Evolutionary conservation across 2,888 invertebrate genomes (phyloP), one percentile per base, ranked within the genome.

Genomic region (Ormyrus nitidulus): DNA sequence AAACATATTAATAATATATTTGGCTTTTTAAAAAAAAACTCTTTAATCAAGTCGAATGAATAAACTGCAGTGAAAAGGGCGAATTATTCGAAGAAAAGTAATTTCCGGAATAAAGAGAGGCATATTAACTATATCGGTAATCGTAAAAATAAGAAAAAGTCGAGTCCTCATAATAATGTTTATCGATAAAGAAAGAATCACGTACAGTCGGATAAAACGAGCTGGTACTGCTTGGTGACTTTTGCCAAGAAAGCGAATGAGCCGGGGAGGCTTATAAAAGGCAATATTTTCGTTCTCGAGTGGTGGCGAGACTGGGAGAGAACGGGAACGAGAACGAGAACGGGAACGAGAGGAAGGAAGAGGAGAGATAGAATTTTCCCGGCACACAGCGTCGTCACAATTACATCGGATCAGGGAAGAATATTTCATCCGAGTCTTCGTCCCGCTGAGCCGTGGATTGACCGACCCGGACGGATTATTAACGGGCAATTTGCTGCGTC

Each of bases 401-500:
- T 89, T 88, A 89, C 89, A 88, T 86, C 87, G 89, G 89, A 89
- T 89, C 89, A 89, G 88, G 85, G 87, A 85, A 85, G 86, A 88
- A 88, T 89, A 89, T 89, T 89, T 89, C 88, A 89, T 87, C 85
- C 84, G 82, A 83, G 82, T 49, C 64, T 58, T 54, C 69, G 69
- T 64, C 65, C 53, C 3, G 74, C 58, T 3, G 78, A 77, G 78
- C 83, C 81, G 82, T 83, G 82, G 84, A 84, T 85, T 84, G 84
- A 83, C 82, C 85, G 79, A 83, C 83, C 83, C 83, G 84, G 85
- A 84, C 85, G 87, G 88, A 89, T 90, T 90, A 89, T 89, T 89
- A 89, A 89, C 89, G 90, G 88, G 88, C 88, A 89, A 90, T 90
- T 89, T 90, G 89, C 88, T 87, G 88, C 87, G 89, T 90, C 89